Evolutionary conservation across 2,888 invertebrate species (phyloP).

Genomic region (Leptopterna dolabrata): DNA sequence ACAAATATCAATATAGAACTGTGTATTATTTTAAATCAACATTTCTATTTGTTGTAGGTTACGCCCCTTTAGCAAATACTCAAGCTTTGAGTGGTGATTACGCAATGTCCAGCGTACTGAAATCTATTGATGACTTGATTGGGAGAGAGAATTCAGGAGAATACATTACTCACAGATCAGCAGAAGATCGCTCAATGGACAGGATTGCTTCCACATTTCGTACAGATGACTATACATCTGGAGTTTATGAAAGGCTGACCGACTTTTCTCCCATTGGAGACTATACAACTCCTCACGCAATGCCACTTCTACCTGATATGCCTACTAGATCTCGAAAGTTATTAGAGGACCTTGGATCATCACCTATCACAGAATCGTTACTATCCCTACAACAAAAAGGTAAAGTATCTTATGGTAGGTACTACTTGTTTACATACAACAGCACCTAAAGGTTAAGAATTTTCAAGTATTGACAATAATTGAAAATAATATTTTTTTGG

Average conservation of each 20-base stretch:
- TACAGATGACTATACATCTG: slow-evolving; percentile 67
- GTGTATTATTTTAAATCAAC: too few species aligned
- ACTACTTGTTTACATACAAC: too few species aligned
- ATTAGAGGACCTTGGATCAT: slow-evolving; percentile 68
- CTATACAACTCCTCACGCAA: slow-evolving; percentile 68
- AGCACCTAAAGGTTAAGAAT: too few species aligned
- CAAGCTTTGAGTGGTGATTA: slow-evolving; percentile 60
- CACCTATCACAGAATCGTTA: slow-evolving; percentile 66
- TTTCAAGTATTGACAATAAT: too few species aligned
- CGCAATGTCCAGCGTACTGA: slow-evolving; percentile 66
- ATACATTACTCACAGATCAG: slow-evolving; percentile 64
- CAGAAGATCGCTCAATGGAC: slow-evolving; percentile 69
- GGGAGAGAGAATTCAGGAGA: slow-evolving; percentile 63
- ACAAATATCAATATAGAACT: background rate
- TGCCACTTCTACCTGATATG: slow-evolving; percentile 72
- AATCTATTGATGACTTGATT: slow-evolving; percentile 67
- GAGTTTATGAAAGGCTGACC: slow-evolving; percentile 67
- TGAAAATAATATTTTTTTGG: too few species aligned
- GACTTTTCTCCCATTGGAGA: slow-evolving; percentile 68
- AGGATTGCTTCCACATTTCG: slow-evolving; percentile 69
- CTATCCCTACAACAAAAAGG: slow-evolving; percentile 65
- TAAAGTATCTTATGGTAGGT: slow-evolving; percentile 59
- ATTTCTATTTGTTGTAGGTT: slow-evolving; percentile 51
- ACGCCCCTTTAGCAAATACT: slow-evolving; percentile 55
- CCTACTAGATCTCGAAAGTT: slow-evolving; percentile 70